Evolutionary conservation across 2,888 invertebrate genomes (phyloP).

Genomic region (Drosophila multiciliata): DNA sequence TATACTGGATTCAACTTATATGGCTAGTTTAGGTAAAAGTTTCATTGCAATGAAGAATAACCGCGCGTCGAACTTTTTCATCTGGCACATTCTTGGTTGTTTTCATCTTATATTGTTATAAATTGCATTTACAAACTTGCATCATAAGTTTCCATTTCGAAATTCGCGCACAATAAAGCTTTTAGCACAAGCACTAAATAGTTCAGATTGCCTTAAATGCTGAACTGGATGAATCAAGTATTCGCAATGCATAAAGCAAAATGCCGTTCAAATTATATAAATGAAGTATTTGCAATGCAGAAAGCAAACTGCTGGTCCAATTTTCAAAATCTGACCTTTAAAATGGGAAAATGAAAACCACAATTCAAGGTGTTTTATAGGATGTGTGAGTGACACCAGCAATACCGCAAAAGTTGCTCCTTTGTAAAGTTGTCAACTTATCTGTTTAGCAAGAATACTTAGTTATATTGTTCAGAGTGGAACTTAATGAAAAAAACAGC

Average conservation of each 20-base stretch:
- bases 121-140: constrained; percentile 54
- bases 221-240: constrained; percentile 4
- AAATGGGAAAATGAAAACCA: neutral
- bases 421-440: constrained; percentile 19
- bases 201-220: constrained; percentile 19
- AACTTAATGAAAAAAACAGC: constrained; percentile 27
- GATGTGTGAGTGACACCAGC: constrained; percentile 4
- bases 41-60: neutral
- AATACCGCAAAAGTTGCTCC: constrained; percentile 21
- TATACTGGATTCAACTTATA: neutral
- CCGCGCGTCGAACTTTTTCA: neutral
- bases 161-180: constrained; percentile 30
- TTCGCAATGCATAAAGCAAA: constrained; percentile 16
- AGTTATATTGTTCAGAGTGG: constrained; percentile 16
- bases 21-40: too few relatives aligned
- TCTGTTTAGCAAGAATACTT: constrained; percentile 13
- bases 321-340: constrained; percentile 1
- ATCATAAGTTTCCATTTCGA: constrained; percentile 51
- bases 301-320: constrained; percentile 23
- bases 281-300: constrained; percentile 5
- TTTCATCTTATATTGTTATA: constrained; percentile 39
- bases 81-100: neutral
- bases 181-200: constrained; percentile 25
- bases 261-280: constrained; percentile 10
- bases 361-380: constrained; percentile 14